Evolutionary conservation across 2,113 vertebrate species (phyloP).

Genomic region (Pelmatolapia mariae): DNA sequence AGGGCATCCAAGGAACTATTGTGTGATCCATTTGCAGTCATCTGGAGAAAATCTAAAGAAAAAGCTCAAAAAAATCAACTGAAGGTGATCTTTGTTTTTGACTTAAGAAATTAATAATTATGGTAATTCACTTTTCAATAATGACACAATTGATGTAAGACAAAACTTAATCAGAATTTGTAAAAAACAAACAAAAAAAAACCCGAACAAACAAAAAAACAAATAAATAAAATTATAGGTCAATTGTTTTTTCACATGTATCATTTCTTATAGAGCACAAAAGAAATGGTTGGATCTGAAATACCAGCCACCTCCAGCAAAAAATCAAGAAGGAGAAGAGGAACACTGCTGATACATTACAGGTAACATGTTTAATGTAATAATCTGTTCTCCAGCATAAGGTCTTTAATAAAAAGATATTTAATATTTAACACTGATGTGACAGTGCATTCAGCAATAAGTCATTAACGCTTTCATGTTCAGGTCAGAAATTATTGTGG

Average conservation of each 20-base stretch:
- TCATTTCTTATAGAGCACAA: neutral
- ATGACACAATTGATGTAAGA: neutral
- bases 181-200: neutral
- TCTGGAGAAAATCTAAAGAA: neutral
- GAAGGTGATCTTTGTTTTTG: neutral
- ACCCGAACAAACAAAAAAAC: neutral
- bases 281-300: neutral
- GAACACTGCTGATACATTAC: neutral
- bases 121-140: neutral
- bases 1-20: neutral
- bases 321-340: neutral
- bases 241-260: neutral
- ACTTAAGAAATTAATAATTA: neutral
- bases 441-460: neutral
- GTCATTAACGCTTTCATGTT: no score
- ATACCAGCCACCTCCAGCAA: neutral
- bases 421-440: neutral
- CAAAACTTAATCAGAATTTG: neutral
- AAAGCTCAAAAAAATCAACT: neutral
- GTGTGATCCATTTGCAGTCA: neutral
- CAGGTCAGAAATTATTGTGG: neutral
- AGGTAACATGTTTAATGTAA: neutral
- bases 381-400: neutral
- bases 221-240: neutral
- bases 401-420: no score